Evolutionary conservation across 2,888 invertebrate species (phyloP), one percentile per base, ranked within the genome.

Genomic region (Parnassius glacialis): DNA sequence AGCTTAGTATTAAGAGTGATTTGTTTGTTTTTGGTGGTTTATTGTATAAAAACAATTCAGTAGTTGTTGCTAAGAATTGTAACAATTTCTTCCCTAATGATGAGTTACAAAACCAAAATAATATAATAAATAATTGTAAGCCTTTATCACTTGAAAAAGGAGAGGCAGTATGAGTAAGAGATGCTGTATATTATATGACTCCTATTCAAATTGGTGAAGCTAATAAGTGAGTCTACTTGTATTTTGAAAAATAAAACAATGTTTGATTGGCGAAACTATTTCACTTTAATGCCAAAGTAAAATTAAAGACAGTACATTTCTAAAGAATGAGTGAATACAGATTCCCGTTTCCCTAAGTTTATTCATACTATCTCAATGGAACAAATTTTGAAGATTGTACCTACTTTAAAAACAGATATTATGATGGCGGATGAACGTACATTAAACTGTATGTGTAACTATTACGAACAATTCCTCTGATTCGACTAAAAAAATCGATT

Each of bases 221-320:
- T 34, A 34, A 34, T 34, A 34, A 34, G 34, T 34, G 34, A 5
- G 34, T 34, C 1, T 34, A 34, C 5, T 34, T 12, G 12, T 51
- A 12, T n/a, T 53, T n/a, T 13, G 9, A 44, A 34, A 50, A 57
- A 57, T 34, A 58, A 62, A 51, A 58, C 44, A 62, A n/a, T 13
- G 20, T 43, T 41, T 25, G 48, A 16, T 59, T 62, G 62, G 62
- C 62, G 62, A 59, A 62, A 62, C 62, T 62, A 57, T 59, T 57
- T 57, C 57, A 54, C 54, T 62, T 62, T 62, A 62, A 62, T 62
- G 62, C 52, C 59, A 62, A 51, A 59, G 52, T 55, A 59, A 62
- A 60, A 60, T 48, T 41, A 54, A 44, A 52, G 62, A 57, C 45
- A 55, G 58, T 59, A 62, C 62, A 62, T 50, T 62, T 20, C 51